Percentiles rank a stretch among this genome's conserved stretches.
phyloP scores from a whole-genome alignment of 2,797 vertebrate genomes.

The Tapera naevia region DNA sequence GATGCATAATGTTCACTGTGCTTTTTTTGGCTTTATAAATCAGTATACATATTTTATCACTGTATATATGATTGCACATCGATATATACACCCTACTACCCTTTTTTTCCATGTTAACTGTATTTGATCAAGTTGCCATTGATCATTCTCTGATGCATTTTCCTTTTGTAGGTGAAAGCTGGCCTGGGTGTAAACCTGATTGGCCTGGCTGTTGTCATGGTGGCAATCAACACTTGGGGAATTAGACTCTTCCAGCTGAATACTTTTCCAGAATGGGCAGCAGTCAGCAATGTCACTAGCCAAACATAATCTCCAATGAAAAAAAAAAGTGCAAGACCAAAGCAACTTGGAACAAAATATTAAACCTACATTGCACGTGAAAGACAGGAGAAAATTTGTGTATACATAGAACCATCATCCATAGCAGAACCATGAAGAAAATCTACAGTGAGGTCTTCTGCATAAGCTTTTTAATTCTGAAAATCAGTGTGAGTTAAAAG shows the following conservation, averaged over 20 bases:
- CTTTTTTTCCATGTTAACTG: neutral
- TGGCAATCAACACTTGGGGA: constrained; percentile 97
- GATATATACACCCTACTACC: neutral
- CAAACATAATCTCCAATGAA: constrained; percentile 39
- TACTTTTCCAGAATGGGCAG: constrained; percentile 90
- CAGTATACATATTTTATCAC: neutral
- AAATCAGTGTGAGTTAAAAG: neutral
- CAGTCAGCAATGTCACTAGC: constrained; percentile 81
- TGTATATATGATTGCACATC: neutral
- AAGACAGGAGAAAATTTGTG: constrained; percentile 25
- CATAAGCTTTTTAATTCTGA: neutral
- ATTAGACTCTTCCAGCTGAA: constrained; percentile 90
- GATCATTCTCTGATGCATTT: neutral
- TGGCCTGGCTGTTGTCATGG: constrained; percentile 90
- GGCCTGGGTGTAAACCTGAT: constrained; percentile 96
- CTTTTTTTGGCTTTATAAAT: neutral
- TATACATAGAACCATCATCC: neutral
- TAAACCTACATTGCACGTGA: neutral
- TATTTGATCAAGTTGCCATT: neutral
- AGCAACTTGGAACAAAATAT: neutral
- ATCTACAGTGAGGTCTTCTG: neutral
- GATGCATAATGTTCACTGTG: neutral
- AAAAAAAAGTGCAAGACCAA: neutral
- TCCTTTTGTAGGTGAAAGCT: constrained; percentile 88
- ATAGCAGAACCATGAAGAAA: neutral